Conservation (phyloP, 2,888 invertebrate genomes). For the Acanthacorydalis orientalis region DNA sequence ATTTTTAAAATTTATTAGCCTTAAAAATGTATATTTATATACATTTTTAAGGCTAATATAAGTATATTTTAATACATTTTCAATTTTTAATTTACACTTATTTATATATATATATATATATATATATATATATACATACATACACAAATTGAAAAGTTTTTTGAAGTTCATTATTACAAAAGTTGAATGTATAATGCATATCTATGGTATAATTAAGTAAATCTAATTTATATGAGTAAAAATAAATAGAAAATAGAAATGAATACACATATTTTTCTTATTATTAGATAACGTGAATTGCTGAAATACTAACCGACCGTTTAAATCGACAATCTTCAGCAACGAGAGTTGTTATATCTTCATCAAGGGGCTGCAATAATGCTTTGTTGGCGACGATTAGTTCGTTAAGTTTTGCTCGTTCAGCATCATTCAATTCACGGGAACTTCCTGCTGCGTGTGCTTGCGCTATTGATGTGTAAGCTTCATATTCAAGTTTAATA, state of each 20-base stretch:
- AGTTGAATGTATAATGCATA: no score
- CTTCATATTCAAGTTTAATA: constrained; percentile 69
- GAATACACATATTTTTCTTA: neutral
- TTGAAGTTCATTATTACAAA: no score
- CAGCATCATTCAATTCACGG: constrained; percentile 60
- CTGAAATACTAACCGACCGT: constrained; percentile 22
- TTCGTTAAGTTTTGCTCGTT: constrained; percentile 69
- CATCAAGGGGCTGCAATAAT: constrained; percentile 66
- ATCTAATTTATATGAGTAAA: no score
- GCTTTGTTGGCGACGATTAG: constrained; percentile 75
- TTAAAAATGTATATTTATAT: no score
- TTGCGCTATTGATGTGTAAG: constrained; percentile 42
- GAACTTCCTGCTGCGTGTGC: constrained; percentile 34
- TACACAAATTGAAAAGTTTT: no score
- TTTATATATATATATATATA: no score
- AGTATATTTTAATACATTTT: no score
- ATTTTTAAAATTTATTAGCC: no score
- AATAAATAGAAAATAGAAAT: neutral
- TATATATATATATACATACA: no score
- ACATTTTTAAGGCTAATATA: no score
- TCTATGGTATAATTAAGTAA: no score
- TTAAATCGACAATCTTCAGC: constrained; percentile 40
- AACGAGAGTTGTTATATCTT: constrained; percentile 52
- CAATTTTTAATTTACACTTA: no score
- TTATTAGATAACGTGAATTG: neutral